These are phyloP conservation scores for Trichonephila clavata DNA, from an alignment of 1,140 invertebrate species.

Conservation along the genomic window DNA sequence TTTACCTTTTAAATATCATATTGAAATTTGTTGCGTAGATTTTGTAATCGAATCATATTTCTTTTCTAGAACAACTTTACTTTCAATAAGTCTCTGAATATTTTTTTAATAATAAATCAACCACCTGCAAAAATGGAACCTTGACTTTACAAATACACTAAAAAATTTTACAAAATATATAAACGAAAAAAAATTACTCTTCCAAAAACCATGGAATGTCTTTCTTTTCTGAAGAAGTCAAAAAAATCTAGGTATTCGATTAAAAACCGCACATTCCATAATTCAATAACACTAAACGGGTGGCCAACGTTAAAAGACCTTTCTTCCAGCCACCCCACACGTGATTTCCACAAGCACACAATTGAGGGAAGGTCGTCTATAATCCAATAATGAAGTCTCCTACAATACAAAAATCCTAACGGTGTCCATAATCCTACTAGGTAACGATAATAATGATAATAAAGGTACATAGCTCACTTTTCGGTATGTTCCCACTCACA, in stretches of 20 bases:
- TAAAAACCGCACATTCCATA: constrained; percentile 46
- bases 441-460: constrained; percentile 27
- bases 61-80: no score
- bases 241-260: constrained; percentile 3
- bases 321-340: background rate
- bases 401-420: constrained; percentile 52
- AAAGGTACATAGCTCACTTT: constrained; percentile 70
- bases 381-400: constrained; percentile 63
- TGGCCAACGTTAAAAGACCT: constrained; percentile 14
- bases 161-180: background rate
- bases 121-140: background rate
- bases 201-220: constrained; percentile 6
- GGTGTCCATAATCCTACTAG: constrained; percentile 39
- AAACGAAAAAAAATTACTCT: background rate
- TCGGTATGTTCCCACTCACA: constrained; percentile 40
- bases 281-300: constrained; percentile 61
- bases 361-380: constrained; percentile 5
- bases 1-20: no score
- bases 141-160: background rate
- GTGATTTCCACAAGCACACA: constrained; percentile 1
- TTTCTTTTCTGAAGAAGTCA: background rate
- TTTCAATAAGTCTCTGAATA: no score
- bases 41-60: no score
- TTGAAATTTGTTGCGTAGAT: no score
- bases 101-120: background rate